phyloP scores from a whole-genome alignment of 2,888 invertebrate genomes.

The Drosophila setosimentum region DNA sequence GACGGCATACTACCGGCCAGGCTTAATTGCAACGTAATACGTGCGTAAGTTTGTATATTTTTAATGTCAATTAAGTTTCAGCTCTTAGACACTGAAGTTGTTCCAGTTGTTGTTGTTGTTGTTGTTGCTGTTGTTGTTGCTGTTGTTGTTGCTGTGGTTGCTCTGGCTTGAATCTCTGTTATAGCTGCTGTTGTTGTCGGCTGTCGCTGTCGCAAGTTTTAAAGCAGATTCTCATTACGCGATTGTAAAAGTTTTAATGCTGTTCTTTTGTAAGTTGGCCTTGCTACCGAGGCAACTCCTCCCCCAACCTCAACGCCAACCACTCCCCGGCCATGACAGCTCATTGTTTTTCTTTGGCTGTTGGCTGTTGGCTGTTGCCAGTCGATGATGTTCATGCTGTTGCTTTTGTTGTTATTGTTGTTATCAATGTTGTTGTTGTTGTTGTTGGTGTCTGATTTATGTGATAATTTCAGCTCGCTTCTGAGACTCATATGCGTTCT shows the following conservation, averaged over 20 bases:
- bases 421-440: slow-evolving; percentile 27
- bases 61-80: slow-evolving; percentile 77
- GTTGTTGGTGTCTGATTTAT: slow-evolving; percentile 70
- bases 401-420: slow-evolving; percentile 37
- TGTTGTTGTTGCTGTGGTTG: slow-evolving; percentile 29
- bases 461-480: slow-evolving; percentile 72
- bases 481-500: slow-evolving; percentile 68
- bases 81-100: slow-evolving; percentile 57
- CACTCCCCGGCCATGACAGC: slow-evolving; percentile 23
- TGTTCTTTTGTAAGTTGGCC: slow-evolving; percentile 78
- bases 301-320: neutral
- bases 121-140: slow-evolving; percentile 9
- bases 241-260: slow-evolving; percentile 81
- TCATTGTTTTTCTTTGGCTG: slow-evolving; percentile 62
- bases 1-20: slow-evolving; percentile 20
- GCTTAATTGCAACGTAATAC: slow-evolving; percentile 70
- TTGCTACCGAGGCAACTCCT: slow-evolving; percentile 23
- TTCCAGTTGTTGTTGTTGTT: slow-evolving; percentile 4
- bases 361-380: slow-evolving; percentile 48
- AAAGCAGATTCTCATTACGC: slow-evolving; percentile 81
- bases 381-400: slow-evolving; percentile 36
- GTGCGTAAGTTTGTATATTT: slow-evolving; percentile 67
- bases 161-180: slow-evolving; percentile 49
- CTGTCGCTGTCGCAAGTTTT: slow-evolving; percentile 74
- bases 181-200: slow-evolving; percentile 47